phyloP scores from a whole-genome alignment of 2,888 invertebrate species.

The Chydorus sphaericus region DNA sequence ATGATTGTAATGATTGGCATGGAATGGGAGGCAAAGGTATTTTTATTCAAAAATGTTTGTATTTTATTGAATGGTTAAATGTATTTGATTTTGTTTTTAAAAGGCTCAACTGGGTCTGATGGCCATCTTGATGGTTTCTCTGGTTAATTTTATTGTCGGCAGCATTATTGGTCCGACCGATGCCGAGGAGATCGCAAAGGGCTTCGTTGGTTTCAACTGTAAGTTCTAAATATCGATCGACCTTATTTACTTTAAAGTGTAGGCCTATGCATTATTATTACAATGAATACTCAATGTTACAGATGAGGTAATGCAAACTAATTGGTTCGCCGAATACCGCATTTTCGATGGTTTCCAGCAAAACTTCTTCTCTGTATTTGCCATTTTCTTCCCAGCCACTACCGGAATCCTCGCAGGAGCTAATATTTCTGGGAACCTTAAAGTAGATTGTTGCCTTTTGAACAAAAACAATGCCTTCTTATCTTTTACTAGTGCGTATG shows the following conservation, averaged over 20 bases:
- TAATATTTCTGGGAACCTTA: conserved; percentile 93
- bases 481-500: neutral
- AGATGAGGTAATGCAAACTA: conserved; percentile 56
- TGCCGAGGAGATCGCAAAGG: conserved; percentile 44
- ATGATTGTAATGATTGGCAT: conserved; percentile 39
- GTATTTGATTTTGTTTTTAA: neutral
- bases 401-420: conserved; percentile 95
- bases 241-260: neutral
- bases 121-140: conserved; percentile 68
- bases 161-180: conserved; percentile 58
- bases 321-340: conserved; percentile 66
- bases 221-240: conserved; percentile 28
- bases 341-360: conserved; percentile 55
- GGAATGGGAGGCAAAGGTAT: conserved; percentile 40
- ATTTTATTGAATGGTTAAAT: neutral
- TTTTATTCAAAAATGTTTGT: neutral
- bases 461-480: neutral
- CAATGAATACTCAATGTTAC: neutral
- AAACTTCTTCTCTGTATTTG: conserved; percentile 86
- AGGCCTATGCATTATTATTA: neutral
- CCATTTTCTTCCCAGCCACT: conserved; percentile 96
- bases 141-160: conserved; percentile 79
- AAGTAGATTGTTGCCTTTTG: conserved; percentile 46
- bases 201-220: conserved; percentile 76
- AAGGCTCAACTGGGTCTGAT: conserved; percentile 68